Evolutionary conservation across 2,797 vertebrate species (phyloP), one percentile per base, ranked within the genome.

Genomic region (Odontamblyopus lacepedii): DNA sequence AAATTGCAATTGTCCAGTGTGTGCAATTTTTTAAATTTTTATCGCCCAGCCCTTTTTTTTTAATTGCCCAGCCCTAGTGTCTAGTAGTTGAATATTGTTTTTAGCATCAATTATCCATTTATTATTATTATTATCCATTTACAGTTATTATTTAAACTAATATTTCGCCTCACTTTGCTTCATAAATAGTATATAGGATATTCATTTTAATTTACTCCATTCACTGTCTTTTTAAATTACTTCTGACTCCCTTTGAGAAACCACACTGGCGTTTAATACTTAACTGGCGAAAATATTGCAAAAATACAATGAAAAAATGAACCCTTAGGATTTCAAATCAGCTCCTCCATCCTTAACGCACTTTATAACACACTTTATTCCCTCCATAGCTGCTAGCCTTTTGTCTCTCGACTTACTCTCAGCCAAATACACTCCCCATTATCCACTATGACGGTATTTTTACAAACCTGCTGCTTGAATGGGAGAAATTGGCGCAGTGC

Each of bases 221-320:
- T 72, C 67, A 73, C 74, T 78, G 27, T 85, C 78, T 73, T 81
- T 71, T 75, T 53, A 76, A 78, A 83, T 80, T 70, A 71, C 64
- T 72, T 48, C 35, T n/a, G 65, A 70, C 65, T 69, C 66, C 16
- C 35, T 75, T 32, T 0, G 2, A 69, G 50, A 57, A 29, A 72
- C 76, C 70, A 67, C 67, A 73, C 57, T 77, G 8, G 64, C 38
- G 48, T 75, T 80, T 18, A 79, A 77, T 64, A 71, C 68, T 77
- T 84, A 88, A 85, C 83, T 81, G 77, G 65, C 68, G 6, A 80
- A 82, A 84, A 73, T 48, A 71, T 61, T 29, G 9, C 60, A 66
- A 74, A 68, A 71, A 69, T 53, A 66, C 29, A 69, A 80, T 23
- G 30, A 78, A 57, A 51, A 78, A 57, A 51, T 2, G 2, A 44